A percentile compares a stretch with the other conserved stretches of the same genome.
These are phyloP conservation scores for Caenorhabditis sp. DNA, from an alignment of 2,888 invertebrate genomes.

Conservation along the genomic window DNA sequence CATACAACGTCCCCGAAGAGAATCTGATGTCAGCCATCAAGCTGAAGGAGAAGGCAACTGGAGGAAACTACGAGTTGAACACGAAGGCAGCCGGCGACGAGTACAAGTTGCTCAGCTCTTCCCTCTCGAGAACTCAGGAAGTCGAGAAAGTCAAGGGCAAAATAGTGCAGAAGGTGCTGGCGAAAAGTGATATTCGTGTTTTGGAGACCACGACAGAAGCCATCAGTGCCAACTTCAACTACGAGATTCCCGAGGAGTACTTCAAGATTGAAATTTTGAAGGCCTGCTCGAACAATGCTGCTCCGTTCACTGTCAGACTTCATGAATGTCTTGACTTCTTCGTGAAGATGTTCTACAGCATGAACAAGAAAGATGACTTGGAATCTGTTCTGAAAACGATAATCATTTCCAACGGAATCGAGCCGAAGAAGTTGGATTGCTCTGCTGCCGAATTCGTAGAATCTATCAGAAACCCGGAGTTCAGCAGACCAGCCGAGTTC, in stretches of 20 bases:
- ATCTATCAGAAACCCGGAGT: constrained; percentile 60
- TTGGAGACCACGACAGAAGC: constrained; percentile 53
- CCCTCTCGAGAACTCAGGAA: constrained; percentile 37
- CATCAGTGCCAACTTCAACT: constrained; percentile 51
- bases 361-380: constrained; percentile 59
- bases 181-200: constrained; percentile 45
- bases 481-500: constrained; percentile 52
- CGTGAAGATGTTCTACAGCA: constrained; percentile 65
- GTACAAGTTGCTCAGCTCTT: constrained; percentile 45
- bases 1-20: constrained; percentile 63
- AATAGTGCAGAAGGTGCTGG: constrained; percentile 44
- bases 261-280: constrained; percentile 6
- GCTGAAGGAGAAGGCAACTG: constrained; percentile 60
- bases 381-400: constrained; percentile 36
- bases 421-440: constrained; percentile 55
- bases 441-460: constrained; percentile 71
- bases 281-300: constrained; percentile 40
- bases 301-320: constrained; percentile 53
- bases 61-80: constrained; percentile 67
- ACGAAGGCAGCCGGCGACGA: constrained; percentile 68
- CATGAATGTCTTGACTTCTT: constrained; percentile 64
- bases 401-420: constrained; percentile 53
- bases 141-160: constrained; percentile 57
- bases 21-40: constrained; percentile 25
- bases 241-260: constrained; percentile 35